Evolutionary conservation across 1,140 invertebrate genomes (phyloP).

Genomic region (Chironomus striatipennis): DNA sequence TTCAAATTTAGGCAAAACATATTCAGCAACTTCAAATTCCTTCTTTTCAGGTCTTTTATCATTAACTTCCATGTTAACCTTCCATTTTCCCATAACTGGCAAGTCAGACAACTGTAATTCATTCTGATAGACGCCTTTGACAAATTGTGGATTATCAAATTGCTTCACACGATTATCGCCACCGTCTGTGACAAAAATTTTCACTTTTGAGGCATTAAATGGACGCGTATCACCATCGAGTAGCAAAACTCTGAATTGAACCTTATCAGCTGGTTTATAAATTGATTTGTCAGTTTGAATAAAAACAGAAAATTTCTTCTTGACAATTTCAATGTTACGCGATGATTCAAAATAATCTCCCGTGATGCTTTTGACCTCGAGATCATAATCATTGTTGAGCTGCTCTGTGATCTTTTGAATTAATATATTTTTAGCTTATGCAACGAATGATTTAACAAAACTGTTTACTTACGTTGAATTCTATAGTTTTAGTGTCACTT

Average conservation of each 20-base stretch:
- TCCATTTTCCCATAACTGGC: conserved; percentile 85
- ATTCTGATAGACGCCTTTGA: conserved; percentile 66
- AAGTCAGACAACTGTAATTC: conserved; percentile 72
- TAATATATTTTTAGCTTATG: too few relatives aligned
- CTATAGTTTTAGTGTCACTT: not conserved
- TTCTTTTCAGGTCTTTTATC: conserved; percentile 37
- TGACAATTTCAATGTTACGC: conserved; percentile 42
- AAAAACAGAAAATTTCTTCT: conserved; percentile 84
- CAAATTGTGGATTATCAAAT: conserved; percentile 61
- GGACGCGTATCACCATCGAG: conserved; percentile 66
- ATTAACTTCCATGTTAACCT: conserved; percentile 46
- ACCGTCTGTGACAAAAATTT: conserved; percentile 48
- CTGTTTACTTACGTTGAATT: not conserved
- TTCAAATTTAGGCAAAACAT: conserved; percentile 86
- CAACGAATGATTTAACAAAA: too few relatives aligned
- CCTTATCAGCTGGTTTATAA: conserved; percentile 79
- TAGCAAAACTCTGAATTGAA: conserved; percentile 78
- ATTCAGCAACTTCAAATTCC: conserved; percentile 57
- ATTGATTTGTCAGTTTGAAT: conserved; percentile 91
- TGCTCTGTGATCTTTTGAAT: not conserved
- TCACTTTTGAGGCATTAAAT: conserved; percentile 6
- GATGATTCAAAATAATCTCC: not conserved
- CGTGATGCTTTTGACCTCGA: not conserved
- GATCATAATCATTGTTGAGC: not conserved
- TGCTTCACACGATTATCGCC: conserved; percentile 72